These are phyloP conservation scores for Nemotelus pantherinus DNA, from an alignment of 2,888 invertebrate genomes.

Conservation along the genomic window DNA sequence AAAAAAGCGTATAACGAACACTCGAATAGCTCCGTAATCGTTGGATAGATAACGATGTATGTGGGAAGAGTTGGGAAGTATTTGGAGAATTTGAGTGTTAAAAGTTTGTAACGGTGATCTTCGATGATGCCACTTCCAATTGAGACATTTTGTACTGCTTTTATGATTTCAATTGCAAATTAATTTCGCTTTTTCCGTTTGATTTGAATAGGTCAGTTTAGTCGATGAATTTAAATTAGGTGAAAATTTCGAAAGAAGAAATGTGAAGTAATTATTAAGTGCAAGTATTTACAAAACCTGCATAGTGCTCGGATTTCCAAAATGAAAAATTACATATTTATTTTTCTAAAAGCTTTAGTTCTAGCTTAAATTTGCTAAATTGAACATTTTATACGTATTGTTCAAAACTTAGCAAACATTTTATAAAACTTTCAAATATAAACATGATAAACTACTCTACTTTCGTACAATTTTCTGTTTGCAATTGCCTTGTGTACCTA, in stretches of 20 bases:
- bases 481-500: too few relatives aligned
- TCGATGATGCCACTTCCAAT: conserved; percentile 10
- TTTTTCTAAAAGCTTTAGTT: background rate
- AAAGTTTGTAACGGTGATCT: conserved; percentile 20
- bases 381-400: too few relatives aligned
- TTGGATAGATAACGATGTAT: background rate
- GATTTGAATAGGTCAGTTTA: background rate
- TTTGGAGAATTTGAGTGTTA: background rate
- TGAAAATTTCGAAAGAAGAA: conserved; percentile 13
- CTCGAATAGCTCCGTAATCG: too few relatives aligned
- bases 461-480: too few relatives aligned
- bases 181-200: background rate
- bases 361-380: too few relatives aligned
- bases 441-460: too few relatives aligned
- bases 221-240: conserved; percentile 29
- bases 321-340: background rate
- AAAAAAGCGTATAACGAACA: too few relatives aligned
- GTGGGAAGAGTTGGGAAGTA: background rate
- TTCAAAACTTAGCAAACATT: too few relatives aligned
- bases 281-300: background rate
- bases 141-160: background rate
- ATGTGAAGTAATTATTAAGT: background rate
- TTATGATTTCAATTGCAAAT: conserved; percentile 7
- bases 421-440: too few relatives aligned
- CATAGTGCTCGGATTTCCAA: background rate